Conservation (phyloP, 2,888 invertebrate genomes). For the Cephus pulcher region DNA sequence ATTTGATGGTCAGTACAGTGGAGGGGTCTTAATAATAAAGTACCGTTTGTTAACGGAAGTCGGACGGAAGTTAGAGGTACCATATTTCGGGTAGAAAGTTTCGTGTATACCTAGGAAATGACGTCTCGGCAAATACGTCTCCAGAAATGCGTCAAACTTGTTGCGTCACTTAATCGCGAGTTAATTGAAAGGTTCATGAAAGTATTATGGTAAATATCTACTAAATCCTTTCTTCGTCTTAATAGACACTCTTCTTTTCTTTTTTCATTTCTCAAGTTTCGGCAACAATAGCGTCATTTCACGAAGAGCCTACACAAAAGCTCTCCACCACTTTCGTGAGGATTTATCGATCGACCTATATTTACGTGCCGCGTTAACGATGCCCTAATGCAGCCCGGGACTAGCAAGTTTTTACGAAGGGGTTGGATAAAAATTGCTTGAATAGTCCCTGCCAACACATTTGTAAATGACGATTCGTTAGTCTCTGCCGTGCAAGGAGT, state of each 20-base stretch:
- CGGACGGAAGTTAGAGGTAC: too few species aligned
- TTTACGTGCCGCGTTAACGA: background rate
- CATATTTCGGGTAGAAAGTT: too few species aligned
- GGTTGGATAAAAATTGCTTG: background rate
- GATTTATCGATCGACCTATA: background rate
- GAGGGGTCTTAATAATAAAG: too few species aligned
- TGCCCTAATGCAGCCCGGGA: background rate
- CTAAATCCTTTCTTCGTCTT: background rate
- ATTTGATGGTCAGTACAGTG: too few species aligned
- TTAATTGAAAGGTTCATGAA: background rate
- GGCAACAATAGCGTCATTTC: background rate
- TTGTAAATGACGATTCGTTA: background rate
- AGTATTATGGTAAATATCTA: background rate
- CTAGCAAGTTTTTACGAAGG: background rate
- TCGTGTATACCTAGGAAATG: too few species aligned
- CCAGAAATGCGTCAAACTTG: too few species aligned
- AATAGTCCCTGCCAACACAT: background rate
- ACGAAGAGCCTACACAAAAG: background rate
- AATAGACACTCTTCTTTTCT: background rate
- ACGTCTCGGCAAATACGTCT: too few species aligned
- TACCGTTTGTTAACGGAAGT: too few species aligned
- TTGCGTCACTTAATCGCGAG: too few species aligned
- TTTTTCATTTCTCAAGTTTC: background rate
- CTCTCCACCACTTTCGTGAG: background rate
- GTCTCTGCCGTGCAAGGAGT: background rate